A percentile compares a stretch with the other conserved stretches of the same genome.
These are phyloP conservation scores for Prionace glauca DNA, from an alignment of 2,797 vertebrate genomes.

Conservation along the genomic window DNA sequence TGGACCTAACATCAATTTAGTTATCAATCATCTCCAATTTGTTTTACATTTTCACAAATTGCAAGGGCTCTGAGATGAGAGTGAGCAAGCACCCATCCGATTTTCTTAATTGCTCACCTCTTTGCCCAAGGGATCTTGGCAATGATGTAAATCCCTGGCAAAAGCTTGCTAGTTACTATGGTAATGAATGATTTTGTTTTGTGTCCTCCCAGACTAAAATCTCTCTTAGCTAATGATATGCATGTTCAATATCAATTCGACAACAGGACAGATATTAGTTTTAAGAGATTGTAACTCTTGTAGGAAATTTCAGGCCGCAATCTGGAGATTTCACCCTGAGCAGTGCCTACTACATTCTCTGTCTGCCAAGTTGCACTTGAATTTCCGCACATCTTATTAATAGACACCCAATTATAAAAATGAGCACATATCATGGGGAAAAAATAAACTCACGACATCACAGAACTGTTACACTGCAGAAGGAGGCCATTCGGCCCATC, in stretches of 20 bases:
- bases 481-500: no score
- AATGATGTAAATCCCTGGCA: conserved; percentile 44
- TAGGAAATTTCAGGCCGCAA: background rate
- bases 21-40: background rate
- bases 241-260: background rate
- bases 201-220: conserved; percentile 37
- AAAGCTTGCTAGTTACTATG: conserved; percentile 51
- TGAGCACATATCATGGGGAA: background rate
- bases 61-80: background rate
- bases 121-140: conserved; percentile 45
- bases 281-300: background rate
- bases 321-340: background rate
- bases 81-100: no score
- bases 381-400: background rate
- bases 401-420: background rate
- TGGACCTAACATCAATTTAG: background rate
- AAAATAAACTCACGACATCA: no score
- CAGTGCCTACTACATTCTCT: background rate
- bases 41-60: background rate
- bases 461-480: no score
- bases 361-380: no score
- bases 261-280: background rate
- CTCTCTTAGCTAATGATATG: conserved; percentile 31
- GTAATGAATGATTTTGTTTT: conserved; percentile 48
- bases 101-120: conserved; percentile 39